Conservation (phyloP, 1,140 invertebrate genomes). For the Parapsyche elsis region DNA sequence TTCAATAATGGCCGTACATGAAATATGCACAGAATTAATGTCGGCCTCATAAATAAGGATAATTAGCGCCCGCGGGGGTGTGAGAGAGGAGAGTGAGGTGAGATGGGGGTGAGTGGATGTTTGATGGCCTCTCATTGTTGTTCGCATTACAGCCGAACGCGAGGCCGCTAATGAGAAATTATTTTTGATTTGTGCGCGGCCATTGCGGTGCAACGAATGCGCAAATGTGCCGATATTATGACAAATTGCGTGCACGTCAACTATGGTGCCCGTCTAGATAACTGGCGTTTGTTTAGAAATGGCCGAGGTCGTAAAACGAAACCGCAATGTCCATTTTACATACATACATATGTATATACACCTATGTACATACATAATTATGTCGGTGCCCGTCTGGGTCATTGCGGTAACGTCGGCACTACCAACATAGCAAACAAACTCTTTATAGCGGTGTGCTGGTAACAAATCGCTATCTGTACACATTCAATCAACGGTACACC, state of each 20-base stretch:
- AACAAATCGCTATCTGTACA: no score
- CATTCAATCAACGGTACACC: no score
- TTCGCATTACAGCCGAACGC: slow-evolving; percentile 46
- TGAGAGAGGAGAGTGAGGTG: not conserved
- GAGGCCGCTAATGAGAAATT: slow-evolving; percentile 51
- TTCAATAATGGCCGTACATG: slow-evolving; percentile 53
- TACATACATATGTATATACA: no score
- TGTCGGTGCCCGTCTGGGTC: no score
- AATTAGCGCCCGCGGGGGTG: slow-evolving; percentile 52
- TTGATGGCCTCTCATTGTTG: slow-evolving; percentile 55
- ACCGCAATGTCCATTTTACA: no score
- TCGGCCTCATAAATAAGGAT: slow-evolving; percentile 56
- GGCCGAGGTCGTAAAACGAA: no score
- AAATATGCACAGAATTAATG: slow-evolving; percentile 56
- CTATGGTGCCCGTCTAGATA: not conserved
- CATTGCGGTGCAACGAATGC: slow-evolving; percentile 26
- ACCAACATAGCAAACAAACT: no score
- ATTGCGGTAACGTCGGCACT: no score
- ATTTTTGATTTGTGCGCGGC: slow-evolving; percentile 56
- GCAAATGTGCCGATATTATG: slow-evolving; percentile 41
- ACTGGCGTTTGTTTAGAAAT: not conserved
- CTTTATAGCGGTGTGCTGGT: no score
- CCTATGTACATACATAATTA: no score
- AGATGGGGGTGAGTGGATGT: slow-evolving; percentile 23
- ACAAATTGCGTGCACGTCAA: slow-evolving; percentile 14